Evolutionary conservation across 2,113 vertebrate species (phyloP).

Genomic region (Gila orcuttii): DNA sequence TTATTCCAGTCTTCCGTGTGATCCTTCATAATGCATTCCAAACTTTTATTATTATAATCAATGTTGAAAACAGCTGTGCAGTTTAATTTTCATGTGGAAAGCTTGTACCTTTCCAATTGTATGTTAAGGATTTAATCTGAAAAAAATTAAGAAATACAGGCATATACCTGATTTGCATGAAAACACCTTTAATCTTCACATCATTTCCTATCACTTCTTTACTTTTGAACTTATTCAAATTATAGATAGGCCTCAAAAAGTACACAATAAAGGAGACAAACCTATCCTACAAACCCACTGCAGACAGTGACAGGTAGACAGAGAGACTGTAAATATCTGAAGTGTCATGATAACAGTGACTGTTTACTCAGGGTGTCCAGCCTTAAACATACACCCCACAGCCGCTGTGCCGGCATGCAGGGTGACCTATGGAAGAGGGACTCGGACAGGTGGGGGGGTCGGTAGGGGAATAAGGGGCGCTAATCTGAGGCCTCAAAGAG

Average conservation of each 20-base stretch:
- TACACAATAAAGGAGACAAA: not conserved
- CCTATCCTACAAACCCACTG: not conserved
- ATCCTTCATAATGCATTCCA: not conserved
- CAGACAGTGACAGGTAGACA: not conserved
- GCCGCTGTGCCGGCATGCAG: slow-evolving; percentile 69
- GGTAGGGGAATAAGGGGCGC: slow-evolving; percentile 78
- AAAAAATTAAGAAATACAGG: not conserved
- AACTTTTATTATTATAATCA: not conserved
- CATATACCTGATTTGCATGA: not conserved
- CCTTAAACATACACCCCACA: slow-evolving; percentile 60
- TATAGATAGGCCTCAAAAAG: not conserved
- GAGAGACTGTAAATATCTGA: slow-evolving; percentile 12
- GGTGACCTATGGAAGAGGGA: slow-evolving; percentile 83
- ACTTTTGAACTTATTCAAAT: not conserved
- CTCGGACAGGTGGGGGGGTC: slow-evolving; percentile 87
- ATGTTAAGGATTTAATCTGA: not conserved
- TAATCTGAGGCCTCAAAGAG: slow-evolving; percentile 75
- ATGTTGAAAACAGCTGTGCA: not conserved
- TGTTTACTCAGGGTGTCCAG: slow-evolving; percentile 62
- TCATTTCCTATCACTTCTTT: not conserved
- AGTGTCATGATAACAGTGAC: slow-evolving; percentile 54
- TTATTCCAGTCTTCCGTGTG: too few species aligned
- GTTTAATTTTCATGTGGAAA: not conserved
- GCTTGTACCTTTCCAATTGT: too few species aligned
- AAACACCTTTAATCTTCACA: not conserved